phyloP scores from a whole-genome alignment of 2,888 invertebrate species.

The Drosophila sordidapex region DNA sequence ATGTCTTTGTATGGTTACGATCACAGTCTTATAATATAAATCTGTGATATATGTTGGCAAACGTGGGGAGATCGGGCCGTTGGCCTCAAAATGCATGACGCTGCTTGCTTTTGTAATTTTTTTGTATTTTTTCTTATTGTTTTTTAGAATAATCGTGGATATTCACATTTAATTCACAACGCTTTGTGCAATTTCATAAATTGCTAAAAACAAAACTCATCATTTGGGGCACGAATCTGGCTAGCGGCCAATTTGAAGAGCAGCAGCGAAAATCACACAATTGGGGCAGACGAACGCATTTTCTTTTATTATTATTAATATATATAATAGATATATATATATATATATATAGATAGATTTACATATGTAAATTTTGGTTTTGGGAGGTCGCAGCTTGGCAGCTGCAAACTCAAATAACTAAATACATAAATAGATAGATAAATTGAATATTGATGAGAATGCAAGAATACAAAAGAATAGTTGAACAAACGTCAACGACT shows the following conservation, averaged over 20 bases:
- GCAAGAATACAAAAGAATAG: constrained; percentile 1
- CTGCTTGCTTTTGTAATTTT: not conserved
- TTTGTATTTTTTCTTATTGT: too few relatives aligned
- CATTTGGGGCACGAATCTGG: constrained; percentile 64
- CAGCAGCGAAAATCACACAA: constrained; percentile 28
- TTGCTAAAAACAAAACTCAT: constrained; percentile 50
- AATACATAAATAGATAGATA: constrained; percentile 30
- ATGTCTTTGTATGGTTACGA: not conserved
- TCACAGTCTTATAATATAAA: not conserved
- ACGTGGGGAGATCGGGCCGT: not conserved
- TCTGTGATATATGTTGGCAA: not conserved
- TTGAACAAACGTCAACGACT: not conserved
- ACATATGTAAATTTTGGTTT: not conserved
- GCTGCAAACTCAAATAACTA: constrained; percentile 14
- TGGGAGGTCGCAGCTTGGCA: constrained; percentile 41
- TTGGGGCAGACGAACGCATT: constrained; percentile 40
- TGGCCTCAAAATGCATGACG: not conserved
- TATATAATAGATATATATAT: not conserved
- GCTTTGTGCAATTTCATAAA: constrained; percentile 37
- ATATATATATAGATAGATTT: not conserved
- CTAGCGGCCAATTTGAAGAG: constrained; percentile 51
- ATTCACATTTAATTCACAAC: constrained; percentile 19
- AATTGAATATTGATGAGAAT: constrained; percentile 48
- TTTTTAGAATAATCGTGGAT: constrained; percentile 10
- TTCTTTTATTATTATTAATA: constrained; percentile 4